phyloP scores from a whole-genome alignment of 2,888 invertebrate species.

The Stenichneumon culpator region DNA sequence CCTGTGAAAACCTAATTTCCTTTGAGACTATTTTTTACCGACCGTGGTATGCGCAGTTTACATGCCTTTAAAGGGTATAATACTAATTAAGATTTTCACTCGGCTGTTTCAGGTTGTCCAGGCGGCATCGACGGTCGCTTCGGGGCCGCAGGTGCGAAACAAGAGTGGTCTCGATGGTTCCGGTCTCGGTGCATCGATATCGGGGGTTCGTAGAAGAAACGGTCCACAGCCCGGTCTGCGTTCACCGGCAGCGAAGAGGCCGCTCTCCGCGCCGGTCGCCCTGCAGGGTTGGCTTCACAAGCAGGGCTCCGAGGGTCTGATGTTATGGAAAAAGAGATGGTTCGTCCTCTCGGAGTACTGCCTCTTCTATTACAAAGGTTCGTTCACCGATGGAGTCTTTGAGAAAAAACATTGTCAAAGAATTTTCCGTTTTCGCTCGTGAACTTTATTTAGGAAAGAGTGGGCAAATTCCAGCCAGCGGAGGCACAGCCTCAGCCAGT shows the following conservation, averaged over 20 bases:
- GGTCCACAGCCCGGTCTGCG: slow-evolving; percentile 88
- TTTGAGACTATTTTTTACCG: no score
- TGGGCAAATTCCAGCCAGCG: no score
- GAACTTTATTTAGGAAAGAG: not conserved
- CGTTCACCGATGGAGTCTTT: slow-evolving; percentile 72
- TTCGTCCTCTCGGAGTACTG: slow-evolving; percentile 97
- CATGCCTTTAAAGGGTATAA: not conserved
- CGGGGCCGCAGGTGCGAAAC: slow-evolving; percentile 82
- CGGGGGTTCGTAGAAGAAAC: slow-evolving; percentile 79
- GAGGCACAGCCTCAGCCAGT: no score
- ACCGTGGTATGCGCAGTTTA: no score
- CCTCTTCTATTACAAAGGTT: slow-evolving; percentile 97
- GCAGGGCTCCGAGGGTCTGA: slow-evolving; percentile 96
- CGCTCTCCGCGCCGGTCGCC: slow-evolving; percentile 93
- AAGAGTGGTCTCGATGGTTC: slow-evolving; percentile 78
- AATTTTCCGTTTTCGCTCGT: not conserved
- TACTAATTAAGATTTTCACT: not conserved
- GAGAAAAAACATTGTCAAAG: not conserved
- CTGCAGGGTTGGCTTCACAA: slow-evolving; percentile 96
- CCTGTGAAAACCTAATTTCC: no score
- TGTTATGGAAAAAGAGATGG: slow-evolving; percentile 98
- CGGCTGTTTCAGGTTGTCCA: slow-evolving; percentile 76
- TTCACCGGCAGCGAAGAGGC: slow-evolving; percentile 94
- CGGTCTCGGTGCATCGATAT: slow-evolving; percentile 79
- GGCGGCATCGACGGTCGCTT: slow-evolving; percentile 74